Percentiles rank a stretch among this genome's conserved stretches.
Conservation (phyloP, 2,113 vertebrate genomes). For the Leptodactylus fuscus region DNA sequence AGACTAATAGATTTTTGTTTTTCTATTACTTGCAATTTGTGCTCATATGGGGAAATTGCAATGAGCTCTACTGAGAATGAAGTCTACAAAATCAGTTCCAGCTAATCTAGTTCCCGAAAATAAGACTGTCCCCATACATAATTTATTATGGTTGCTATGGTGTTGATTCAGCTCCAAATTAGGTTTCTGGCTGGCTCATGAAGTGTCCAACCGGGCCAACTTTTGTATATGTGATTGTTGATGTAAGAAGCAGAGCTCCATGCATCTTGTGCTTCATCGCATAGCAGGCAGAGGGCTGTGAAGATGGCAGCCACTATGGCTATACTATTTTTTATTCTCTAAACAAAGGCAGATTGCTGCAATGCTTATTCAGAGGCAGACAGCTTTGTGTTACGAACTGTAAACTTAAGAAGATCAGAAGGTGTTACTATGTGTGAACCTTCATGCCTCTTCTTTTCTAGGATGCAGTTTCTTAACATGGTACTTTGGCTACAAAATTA, state of each 20-base stretch:
- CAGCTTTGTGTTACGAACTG: neutral
- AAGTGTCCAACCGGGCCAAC: constrained; percentile 27
- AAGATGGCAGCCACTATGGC: constrained; percentile 7
- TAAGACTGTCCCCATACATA: constrained; percentile 51
- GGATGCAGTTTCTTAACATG: too few species aligned
- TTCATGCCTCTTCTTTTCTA: too few species aligned
- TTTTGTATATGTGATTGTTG: constrained; percentile 37
- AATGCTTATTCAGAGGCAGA: neutral
- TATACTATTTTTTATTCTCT: neutral
- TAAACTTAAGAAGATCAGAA: neutral
- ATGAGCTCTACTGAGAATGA: constrained; percentile 36
- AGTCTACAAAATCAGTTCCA: constrained; percentile 24
- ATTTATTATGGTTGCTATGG: constrained; percentile 55
- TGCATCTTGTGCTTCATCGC: constrained; percentile 15
- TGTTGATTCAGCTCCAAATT: constrained; percentile 47
- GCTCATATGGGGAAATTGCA: constrained; percentile 43
- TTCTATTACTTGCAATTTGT: constrained; percentile 46
- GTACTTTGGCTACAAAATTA: too few species aligned
- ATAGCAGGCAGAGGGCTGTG: neutral
- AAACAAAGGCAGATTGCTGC: neutral
- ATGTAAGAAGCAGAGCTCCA: constrained; percentile 23
- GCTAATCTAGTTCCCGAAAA: constrained; percentile 46
- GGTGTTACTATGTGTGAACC: neutral
- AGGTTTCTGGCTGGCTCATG: constrained; percentile 42
- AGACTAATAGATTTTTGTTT: constrained; percentile 51